Evolutionary conservation across 2,888 invertebrate genomes (phyloP), one percentile per base, ranked within the genome.

Genomic region (Xanthia togata): DNA sequence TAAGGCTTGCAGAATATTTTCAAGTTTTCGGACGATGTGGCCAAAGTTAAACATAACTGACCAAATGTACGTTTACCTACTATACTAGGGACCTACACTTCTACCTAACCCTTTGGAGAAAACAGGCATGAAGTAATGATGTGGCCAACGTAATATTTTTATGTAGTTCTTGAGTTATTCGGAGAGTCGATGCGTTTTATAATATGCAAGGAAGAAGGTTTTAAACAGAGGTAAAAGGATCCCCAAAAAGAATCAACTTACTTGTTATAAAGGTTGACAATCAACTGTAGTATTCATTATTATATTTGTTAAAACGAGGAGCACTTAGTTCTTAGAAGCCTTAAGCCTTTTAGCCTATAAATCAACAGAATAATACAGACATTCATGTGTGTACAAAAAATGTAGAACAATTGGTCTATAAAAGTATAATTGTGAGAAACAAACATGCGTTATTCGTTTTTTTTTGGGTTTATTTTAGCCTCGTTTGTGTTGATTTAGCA

Each of bases 211-310:
- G 14, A 8, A 57, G 38, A 14, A 50, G 44, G 75, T 76, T 77
- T 78, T n/a, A 11, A n/a, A 1, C 0, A 44, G 11, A 20, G n/a
- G 1, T 8, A 23, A 31, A 50, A 0, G 20, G 78, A 78, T 14
- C 59, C 31, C 67, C 3, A n/a, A 59, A 50, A 59, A 11, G 0
- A 31, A 41, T 9, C 20, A 50, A 41, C n/a, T n/a, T 47, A 23
- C 20, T 31, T 31, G n/a, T 14, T 76, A 77, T 41, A 78, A 76
- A 59, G 57, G 76, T 4, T 50, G 47, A 64, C 38, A n/a, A 38
- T 47, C 26, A 47, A n/a, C n/a, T 26, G 31, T 14, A 4, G 4
- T 14, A 17, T 38, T 59, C 64, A 76, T 47, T 76, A 31, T 20
- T 23, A 2, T 11, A 26, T 64, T 57, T 38, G 26, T 47, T 59